phyloP scores from a whole-genome alignment of 2,888 invertebrate genomes.

The Hirtodrosophila confusa region DNA sequence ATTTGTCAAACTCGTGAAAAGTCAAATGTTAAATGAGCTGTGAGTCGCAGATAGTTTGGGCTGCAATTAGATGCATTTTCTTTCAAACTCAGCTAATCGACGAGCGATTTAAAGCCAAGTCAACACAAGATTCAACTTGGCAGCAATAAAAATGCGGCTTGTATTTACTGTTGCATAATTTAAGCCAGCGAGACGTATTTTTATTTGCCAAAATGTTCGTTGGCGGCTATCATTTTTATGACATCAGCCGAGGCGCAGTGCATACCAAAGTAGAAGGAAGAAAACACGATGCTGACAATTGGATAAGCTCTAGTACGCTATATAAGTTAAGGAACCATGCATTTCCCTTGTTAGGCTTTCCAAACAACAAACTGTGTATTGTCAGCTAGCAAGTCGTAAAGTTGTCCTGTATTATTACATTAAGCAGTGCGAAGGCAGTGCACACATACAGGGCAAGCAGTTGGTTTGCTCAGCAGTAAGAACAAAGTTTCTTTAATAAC shows the following conservation, averaged over 20 bases:
- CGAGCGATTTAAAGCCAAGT: conserved; percentile 5
- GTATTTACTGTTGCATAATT: conserved; percentile 33
- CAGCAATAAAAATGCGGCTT: conserved; percentile 18
- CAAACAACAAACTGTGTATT: conserved; percentile 8
- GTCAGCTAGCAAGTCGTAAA: conserved; percentile 33
- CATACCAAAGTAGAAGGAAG: conserved; percentile 22
- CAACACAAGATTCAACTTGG: conserved; percentile 3
- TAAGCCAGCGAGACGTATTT: conserved; percentile 25
- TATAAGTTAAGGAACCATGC: conserved; percentile 3
- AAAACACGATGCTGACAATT: conserved; percentile 21
- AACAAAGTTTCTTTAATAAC: too few species aligned
- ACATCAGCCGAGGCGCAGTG: conserved; percentile 23
- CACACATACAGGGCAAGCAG: too few species aligned
- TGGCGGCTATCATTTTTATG: conserved; percentile 44
- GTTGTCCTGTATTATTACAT: conserved; percentile 22
- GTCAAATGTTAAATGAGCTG: conserved; percentile 32
- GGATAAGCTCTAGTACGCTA: conserved; percentile 28
- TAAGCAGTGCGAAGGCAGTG: too few species aligned
- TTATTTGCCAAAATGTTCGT: conserved; percentile 43
- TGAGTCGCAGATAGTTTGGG: conserved; percentile 8
- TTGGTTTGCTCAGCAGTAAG: too few species aligned
- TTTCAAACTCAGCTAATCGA: not conserved
- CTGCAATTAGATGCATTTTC: conserved; percentile 31
- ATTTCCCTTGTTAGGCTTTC: conserved; percentile 16
- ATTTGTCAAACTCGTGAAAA: conserved; percentile 47